Conservation (phyloP, 1,140 invertebrate species). For the Scaptomyza montana region DNA sequence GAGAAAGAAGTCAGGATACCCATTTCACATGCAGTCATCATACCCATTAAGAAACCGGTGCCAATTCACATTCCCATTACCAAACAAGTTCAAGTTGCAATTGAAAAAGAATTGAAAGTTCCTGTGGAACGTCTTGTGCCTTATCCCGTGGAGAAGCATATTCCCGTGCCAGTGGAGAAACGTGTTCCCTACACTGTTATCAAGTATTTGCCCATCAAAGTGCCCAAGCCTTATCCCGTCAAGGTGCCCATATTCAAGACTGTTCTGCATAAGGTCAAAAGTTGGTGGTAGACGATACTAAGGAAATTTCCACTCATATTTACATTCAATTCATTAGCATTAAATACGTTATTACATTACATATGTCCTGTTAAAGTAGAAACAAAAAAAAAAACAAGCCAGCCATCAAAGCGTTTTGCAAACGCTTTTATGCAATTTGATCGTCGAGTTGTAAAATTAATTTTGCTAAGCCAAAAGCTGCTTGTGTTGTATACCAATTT, state of each 20-base stretch:
- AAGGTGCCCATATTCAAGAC: slow-evolving; percentile 90
- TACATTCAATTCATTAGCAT: slow-evolving; percentile 46
- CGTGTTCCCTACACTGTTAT: slow-evolving; percentile 88
- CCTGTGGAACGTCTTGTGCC: slow-evolving; percentile 90
- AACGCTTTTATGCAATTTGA: slow-evolving; percentile 50
- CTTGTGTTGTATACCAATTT: slow-evolving; percentile 56
- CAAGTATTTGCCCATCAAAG: slow-evolving; percentile 89
- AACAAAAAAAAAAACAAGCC: background rate
- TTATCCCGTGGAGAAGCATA: slow-evolving; percentile 89
- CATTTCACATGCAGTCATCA: slow-evolving; percentile 88
- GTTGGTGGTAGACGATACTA: slow-evolving; percentile 66
- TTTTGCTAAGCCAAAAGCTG: slow-evolving; percentile 56
- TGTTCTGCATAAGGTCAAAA: slow-evolving; percentile 86
- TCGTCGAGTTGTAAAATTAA: slow-evolving; percentile 54
- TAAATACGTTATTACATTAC: slow-evolving; percentile 54
- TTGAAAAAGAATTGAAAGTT: slow-evolving; percentile 89
- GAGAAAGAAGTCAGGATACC: slow-evolving; percentile 87
- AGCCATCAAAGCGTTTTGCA: slow-evolving; percentile 35
- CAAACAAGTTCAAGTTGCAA: slow-evolving; percentile 88
- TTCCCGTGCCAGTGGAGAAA: slow-evolving; percentile 90
- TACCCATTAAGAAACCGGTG: slow-evolving; percentile 89
- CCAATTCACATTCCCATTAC: slow-evolving; percentile 90
- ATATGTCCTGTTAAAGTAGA: slow-evolving; percentile 32
- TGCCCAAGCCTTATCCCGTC: slow-evolving; percentile 90
- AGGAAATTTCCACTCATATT: slow-evolving; percentile 14